Conservation (phyloP, 2,113 vertebrate genomes). For the Neofelis nebulosa region DNA sequence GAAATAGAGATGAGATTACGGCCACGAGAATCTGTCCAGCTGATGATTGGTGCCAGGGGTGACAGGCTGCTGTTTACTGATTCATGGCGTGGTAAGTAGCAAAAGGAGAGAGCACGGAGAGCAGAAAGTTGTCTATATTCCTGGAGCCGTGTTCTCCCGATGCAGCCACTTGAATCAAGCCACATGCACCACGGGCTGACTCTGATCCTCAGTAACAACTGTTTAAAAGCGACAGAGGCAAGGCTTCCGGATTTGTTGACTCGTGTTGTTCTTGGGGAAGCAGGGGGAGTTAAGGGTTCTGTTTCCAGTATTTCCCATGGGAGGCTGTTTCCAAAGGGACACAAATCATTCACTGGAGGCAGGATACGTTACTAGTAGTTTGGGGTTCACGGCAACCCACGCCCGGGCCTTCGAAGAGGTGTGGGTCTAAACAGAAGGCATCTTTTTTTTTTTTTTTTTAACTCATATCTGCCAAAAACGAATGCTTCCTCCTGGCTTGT, state of each 20-base stretch:
- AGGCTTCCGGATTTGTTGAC: conserved; percentile 71
- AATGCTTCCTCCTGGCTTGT: conserved; percentile 27
- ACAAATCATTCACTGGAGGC: neutral
- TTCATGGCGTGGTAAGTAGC: conserved; percentile 34
- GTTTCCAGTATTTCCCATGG: conserved; percentile 62
- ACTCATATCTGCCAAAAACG: neutral
- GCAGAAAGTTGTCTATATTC: neutral
- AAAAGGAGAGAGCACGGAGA: neutral
- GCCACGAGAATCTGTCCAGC: neutral
- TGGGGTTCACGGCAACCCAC: neutral
- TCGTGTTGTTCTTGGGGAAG: conserved; percentile 59
- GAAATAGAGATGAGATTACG: neutral
- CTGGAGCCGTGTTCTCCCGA: neutral
- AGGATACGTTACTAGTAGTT: conserved; percentile 23
- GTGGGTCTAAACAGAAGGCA: conserved; percentile 41
- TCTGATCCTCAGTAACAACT: conserved; percentile 59
- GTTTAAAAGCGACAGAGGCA: conserved; percentile 56
- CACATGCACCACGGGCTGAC: conserved; percentile 57
- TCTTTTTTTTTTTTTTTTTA: conserved; percentile 17
- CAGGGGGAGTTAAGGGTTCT: conserved; percentile 41
- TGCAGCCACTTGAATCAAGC: conserved; percentile 49
- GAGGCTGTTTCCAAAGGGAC: conserved; percentile 49
- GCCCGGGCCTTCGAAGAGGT: conserved; percentile 27
- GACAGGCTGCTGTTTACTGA: conserved; percentile 20
- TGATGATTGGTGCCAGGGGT: neutral